Base-by-base conservation (phyloP, 2,113 vertebrate species). In the Thermophis baileyi region DNA sequence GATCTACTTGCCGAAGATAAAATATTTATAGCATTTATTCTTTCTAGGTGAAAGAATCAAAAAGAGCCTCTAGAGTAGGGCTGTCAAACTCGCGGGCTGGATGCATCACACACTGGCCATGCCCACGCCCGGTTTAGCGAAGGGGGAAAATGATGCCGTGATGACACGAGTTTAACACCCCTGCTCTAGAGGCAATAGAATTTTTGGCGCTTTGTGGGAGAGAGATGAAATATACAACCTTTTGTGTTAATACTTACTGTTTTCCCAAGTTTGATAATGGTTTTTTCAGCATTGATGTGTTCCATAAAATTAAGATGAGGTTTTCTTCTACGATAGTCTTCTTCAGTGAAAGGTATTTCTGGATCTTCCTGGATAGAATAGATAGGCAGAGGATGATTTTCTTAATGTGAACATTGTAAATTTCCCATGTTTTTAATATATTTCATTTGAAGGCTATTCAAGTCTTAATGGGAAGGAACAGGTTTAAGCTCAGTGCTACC, bases 251-350 rank as follows among this genome's bases (percentile, higher is more conserved):
- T 90, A 98, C 98, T 91, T 94, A 99, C 99, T 1, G 96, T 98
- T 98, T 98, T 99, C 1, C 99, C 99, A 90, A 98, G 95, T 96
- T 99, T 99, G 22, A 97, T 96, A 87, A 99, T 96, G 14, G 97
- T 96, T 95, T 98, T 99, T 96, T 99, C 99, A 81, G 98, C 96
- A 94, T 98, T 97, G 54, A 98, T 97, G 92, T 99, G 98, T 54
- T 96, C 96, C 50, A 96, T 91, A 95, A 99, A 99, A 94, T 97
- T 98, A 12, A 98, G 98, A 95, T 99, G 99, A 90, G 98, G 46
- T 96, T 96, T 98, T 96, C 99, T 98, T 96, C 94, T 98, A 86
- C 97, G 96, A 96, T 98, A 99, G 89, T 99, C 96, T 8, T 98
- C 98, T 90, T 99, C 99, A 0, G 94, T 98, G 90, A 99, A 98